A percentile compares a stretch with the other conserved stretches of the same genome.
These are phyloP conservation scores for Rhopalosiphum padi DNA, from an alignment of 1,140 invertebrate species.

Conservation along the genomic window DNA sequence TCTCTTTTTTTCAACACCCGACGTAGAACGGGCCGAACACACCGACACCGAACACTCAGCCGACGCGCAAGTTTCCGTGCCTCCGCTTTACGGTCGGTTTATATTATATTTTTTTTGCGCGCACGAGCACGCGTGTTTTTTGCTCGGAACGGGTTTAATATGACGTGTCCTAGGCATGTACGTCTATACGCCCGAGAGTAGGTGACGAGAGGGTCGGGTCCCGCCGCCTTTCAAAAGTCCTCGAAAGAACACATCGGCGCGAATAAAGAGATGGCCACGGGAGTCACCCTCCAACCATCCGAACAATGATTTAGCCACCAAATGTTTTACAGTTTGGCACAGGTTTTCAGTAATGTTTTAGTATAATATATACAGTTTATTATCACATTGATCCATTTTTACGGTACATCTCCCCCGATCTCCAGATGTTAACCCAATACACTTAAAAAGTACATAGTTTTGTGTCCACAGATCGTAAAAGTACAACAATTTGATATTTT, in stretches of 20 bases:
- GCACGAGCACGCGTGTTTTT: background rate
- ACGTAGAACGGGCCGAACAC: background rate
- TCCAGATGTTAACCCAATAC: no score
- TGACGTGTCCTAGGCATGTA: background rate
- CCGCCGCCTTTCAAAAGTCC: background rate
- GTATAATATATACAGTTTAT: no score
- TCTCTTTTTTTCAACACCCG: background rate
- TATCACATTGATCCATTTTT: no score
- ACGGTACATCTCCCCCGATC: no score
- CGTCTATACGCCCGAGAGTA: no score
- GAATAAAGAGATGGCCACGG: background rate
- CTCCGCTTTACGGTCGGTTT: background rate
- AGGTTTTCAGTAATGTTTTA: no score
- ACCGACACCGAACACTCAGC: no score
- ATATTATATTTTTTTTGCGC: background rate
- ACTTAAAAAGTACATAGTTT: background rate
- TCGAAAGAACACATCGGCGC: background rate
- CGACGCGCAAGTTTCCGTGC: background rate
- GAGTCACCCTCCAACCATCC: background rate
- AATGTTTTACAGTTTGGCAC: no score
- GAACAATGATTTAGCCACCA: no score
- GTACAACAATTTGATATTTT: no score
- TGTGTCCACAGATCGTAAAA: background rate
- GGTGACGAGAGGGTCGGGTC: background rate
- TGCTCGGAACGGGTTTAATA: background rate